phyloP scores from a whole-genome alignment of 2,797 vertebrate genomes.

The Spizella passerina region DNA sequence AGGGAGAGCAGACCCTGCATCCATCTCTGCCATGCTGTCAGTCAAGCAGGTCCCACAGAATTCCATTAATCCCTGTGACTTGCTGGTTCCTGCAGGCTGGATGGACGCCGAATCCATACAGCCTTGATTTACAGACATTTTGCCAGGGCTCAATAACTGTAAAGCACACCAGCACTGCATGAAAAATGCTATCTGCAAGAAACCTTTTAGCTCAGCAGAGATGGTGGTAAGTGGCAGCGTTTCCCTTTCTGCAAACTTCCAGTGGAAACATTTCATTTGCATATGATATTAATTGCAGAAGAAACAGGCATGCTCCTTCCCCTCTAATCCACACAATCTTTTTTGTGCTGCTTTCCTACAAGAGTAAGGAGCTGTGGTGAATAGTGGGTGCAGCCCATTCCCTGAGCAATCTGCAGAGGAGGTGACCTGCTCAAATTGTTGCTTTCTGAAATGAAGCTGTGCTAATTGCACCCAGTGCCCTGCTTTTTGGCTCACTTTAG shows the following conservation, averaged over 20 bases:
- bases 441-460: background rate
- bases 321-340: background rate
- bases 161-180: background rate
- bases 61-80: background rate
- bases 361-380: background rate
- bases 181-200: constrained; percentile 40
- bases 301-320: background rate
- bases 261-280: constrained; percentile 42
- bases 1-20: background rate
- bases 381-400: background rate
- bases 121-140: constrained; percentile 27
- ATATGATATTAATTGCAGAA: constrained; percentile 35
- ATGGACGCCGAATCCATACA: background rate
- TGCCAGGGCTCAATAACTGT: constrained; percentile 18
- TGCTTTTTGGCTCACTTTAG: background rate
- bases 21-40: background rate
- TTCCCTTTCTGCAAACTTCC: constrained; percentile 26
- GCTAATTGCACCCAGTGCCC: background rate
- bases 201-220: constrained; percentile 60
- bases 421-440: background rate
- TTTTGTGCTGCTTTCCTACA: background rate
- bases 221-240: background rate
- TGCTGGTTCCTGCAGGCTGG: background rate
- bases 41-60: background rate
- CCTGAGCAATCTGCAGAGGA: background rate